Conservation (phyloP, 2,797 vertebrate genomes). For the Poecilia gillii region DNA sequence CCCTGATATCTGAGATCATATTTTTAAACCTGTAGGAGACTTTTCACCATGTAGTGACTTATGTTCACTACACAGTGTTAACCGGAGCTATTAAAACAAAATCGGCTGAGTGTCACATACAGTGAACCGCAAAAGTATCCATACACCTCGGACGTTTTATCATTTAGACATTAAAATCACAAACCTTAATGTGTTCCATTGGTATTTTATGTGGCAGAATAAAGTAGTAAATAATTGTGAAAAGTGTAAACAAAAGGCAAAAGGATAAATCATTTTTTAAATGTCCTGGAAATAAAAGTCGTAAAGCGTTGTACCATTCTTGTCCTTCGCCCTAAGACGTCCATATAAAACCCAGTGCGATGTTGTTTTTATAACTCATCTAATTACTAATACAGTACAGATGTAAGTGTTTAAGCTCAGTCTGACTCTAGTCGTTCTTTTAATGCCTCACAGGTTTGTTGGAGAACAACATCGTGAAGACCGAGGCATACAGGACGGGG, state of each 20-base stretch:
- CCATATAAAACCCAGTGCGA: neutral
- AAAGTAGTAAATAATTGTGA: neutral
- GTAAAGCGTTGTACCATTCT: neutral
- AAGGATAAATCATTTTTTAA: neutral
- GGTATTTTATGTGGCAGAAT: neutral
- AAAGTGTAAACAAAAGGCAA: neutral
- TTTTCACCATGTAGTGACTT: slow-evolving; percentile 19
- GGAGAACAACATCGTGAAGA: neutral
- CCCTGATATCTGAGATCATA: slow-evolving; percentile 30
- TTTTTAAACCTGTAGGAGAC: slow-evolving; percentile 18
- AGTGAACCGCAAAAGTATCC: neutral
- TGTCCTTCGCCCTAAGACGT: neutral
- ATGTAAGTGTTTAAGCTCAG: no score
- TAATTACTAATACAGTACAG: no score
- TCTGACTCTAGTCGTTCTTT: no score
- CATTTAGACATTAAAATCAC: neutral
- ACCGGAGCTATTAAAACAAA: slow-evolving; percentile 23
- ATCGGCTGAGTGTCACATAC: slow-evolving; percentile 22
- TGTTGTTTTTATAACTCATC: no score
- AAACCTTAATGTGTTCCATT: neutral
- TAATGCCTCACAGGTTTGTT: neutral
- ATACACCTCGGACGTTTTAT: neutral
- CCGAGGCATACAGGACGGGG: neutral
- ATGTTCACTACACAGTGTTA: slow-evolving; percentile 28
- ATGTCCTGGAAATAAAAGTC: neutral